These are phyloP conservation scores for Leptobrachium ailaonicum DNA, from an alignment of 2,113 vertebrate species.

Conservation along the genomic window DNA sequence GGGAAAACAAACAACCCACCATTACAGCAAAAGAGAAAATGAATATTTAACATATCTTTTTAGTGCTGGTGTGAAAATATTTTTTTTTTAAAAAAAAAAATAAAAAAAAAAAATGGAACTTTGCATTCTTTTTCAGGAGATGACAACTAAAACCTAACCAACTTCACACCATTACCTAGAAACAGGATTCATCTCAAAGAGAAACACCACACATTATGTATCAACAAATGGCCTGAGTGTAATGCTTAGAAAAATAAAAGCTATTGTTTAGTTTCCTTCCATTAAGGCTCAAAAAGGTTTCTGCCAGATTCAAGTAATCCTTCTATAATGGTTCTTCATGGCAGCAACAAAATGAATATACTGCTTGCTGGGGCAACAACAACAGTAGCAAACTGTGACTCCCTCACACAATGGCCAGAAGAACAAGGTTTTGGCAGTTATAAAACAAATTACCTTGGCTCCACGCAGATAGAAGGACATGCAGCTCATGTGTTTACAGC, in stretches of 20 bases:
- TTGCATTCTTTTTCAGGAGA: background rate
- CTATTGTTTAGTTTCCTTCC: slow-evolving; percentile 37
- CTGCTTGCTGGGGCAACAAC: background rate
- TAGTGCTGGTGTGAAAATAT: background rate
- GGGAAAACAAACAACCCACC: too few species aligned
- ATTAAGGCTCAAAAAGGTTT: slow-evolving; percentile 62
- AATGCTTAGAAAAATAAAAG: slow-evolving; percentile 45
- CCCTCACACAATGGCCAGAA: background rate
- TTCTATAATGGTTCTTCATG: accelerated
- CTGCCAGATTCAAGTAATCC: slow-evolving; percentile 58
- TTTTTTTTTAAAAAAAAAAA: too few species aligned
- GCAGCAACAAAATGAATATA: slow-evolving; percentile 12
- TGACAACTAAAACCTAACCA: background rate
- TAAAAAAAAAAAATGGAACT: too few species aligned
- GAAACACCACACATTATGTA: slow-evolving; percentile 33
- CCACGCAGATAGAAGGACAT: background rate
- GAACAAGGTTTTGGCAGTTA: slow-evolving; percentile 11
- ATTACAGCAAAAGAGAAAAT: too few species aligned
- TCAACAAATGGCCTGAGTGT: slow-evolving; percentile 50
- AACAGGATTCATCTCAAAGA: slow-evolving; percentile 1
- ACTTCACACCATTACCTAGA: slow-evolving; percentile 1
- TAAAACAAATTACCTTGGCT: slow-evolving; percentile 1
- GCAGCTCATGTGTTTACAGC: background rate
- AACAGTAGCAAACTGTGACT: accelerated
- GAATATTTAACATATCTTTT: background rate